A percentile compares a stretch with the other conserved stretches of the same genome.
phyloP scores from a whole-genome alignment of 2,797 vertebrate genomes.

The Sciurus vulgaris region DNA sequence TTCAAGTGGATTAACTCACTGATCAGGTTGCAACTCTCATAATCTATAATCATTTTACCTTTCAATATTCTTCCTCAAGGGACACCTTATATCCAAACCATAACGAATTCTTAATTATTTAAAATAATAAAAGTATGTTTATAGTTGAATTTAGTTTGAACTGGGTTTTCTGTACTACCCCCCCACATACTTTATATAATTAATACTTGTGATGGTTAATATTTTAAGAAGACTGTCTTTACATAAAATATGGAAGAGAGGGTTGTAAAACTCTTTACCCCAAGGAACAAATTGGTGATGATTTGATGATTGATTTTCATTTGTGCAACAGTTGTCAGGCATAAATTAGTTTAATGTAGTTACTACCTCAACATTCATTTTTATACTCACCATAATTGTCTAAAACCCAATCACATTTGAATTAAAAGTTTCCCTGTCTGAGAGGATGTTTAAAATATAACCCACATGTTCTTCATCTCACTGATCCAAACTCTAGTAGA shows the following conservation, averaged over 20 bases:
- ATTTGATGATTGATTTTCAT: background rate
- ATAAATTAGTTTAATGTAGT: background rate
- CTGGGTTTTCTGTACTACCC: background rate
- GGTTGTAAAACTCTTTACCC: background rate
- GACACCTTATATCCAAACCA: too few species aligned
- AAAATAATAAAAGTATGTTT: background rate
- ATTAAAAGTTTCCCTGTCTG: background rate
- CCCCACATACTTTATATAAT: background rate
- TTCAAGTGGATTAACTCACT: too few species aligned
- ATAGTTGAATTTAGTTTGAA: slow-evolving; percentile 4
- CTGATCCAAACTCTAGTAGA: background rate
- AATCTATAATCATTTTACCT: too few species aligned
- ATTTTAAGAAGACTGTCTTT: background rate
- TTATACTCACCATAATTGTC: background rate
- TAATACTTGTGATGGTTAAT: background rate
- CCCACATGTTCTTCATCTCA: background rate
- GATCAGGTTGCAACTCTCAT: too few species aligned
- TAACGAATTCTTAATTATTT: background rate
- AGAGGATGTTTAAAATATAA: background rate
- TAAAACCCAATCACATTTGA: background rate
- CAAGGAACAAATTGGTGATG: background rate
- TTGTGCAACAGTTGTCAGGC: background rate
- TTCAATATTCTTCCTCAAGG: too few species aligned
- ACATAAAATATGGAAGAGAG: background rate
- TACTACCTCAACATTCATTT: background rate